Percentiles rank a stretch among this genome's conserved stretches.
Evolutionary conservation across 2,888 invertebrate species (phyloP).

Genomic region (Yponomeuta malinellus): DNA sequence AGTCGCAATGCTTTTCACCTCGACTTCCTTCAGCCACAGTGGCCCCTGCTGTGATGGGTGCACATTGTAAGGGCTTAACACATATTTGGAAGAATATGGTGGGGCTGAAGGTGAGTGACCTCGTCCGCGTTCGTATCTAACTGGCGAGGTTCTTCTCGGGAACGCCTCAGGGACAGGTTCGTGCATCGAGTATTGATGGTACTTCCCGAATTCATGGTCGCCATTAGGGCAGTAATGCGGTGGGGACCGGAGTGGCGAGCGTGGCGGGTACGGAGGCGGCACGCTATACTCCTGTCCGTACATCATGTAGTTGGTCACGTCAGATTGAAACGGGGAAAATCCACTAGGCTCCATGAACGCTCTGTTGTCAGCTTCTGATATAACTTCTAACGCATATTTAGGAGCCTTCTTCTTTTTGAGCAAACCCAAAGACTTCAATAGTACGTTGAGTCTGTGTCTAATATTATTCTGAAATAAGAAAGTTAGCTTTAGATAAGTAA

Average conservation of each 20-base stretch:
- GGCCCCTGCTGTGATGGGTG: conserved; percentile 42
- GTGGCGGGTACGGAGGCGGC: background rate
- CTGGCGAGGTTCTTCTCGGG: background rate
- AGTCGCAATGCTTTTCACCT: conserved; percentile 60
- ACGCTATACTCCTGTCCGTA: background rate
- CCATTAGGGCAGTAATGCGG: background rate
- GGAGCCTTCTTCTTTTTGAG: background rate
- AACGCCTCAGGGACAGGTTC: background rate
- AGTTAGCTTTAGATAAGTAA: background rate
- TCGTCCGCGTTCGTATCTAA: background rate
- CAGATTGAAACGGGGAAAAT: background rate
- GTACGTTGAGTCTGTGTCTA: background rate
- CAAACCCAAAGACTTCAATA: background rate
- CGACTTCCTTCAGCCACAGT: conserved; percentile 58
- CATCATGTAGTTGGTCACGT: background rate
- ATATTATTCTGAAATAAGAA: background rate
- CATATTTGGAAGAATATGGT: conserved; percentile 25
- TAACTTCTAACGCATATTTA: conserved; percentile 2
- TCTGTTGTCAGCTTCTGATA: background rate
- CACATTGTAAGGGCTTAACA: conserved; percentile 20
- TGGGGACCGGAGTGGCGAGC: background rate
- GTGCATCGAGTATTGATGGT: background rate
- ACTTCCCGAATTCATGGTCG: background rate
- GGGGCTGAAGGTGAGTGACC: conserved; percentile 23
- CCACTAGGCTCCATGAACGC: background rate